Conservation (phyloP, 2,888 invertebrate species). For the Xylophagus ater region DNA sequence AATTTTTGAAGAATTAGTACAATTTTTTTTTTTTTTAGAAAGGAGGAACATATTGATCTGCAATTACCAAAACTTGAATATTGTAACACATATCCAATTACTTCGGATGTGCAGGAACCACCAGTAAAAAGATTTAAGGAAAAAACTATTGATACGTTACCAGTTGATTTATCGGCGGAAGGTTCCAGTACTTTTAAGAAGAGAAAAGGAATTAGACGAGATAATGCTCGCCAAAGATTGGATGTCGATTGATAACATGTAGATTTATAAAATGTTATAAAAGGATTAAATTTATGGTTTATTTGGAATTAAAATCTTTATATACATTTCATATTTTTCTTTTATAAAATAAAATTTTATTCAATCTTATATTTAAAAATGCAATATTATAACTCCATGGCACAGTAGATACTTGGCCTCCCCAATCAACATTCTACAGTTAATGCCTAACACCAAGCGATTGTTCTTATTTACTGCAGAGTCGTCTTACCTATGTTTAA, state of each 20-base stretch:
- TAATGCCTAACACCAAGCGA: too few species aligned
- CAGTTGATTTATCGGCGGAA: slow-evolving; percentile 18
- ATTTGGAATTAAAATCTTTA: too few species aligned
- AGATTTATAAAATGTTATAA: too few species aligned
- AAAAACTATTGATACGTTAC: slow-evolving; percentile 29
- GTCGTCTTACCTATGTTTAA: too few species aligned
- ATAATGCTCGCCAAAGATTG: slow-evolving; percentile 30
- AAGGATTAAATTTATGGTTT: too few species aligned
- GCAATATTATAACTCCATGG: too few species aligned
- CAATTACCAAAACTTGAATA: slow-evolving; percentile 51
- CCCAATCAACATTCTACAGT: too few species aligned
- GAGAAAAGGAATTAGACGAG: slow-evolving; percentile 33
- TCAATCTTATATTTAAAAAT: too few species aligned
- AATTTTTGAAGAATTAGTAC: neutral
- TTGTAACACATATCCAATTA: slow-evolving; percentile 22
- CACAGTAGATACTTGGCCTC: too few species aligned
- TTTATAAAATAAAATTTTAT: too few species aligned
- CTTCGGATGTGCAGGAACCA: slow-evolving; percentile 29
- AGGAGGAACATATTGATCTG: slow-evolving; percentile 49
- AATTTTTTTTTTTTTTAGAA: slow-evolving; percentile 33
- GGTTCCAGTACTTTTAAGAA: slow-evolving; percentile 32
- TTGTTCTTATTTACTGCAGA: too few species aligned
- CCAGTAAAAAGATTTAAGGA: slow-evolving; percentile 37
- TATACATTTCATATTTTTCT: too few species aligned
- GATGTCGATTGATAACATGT: slow-evolving; percentile 26